Conservation (phyloP, 2,113 vertebrate species). For the Leiothrix lutea region DNA sequence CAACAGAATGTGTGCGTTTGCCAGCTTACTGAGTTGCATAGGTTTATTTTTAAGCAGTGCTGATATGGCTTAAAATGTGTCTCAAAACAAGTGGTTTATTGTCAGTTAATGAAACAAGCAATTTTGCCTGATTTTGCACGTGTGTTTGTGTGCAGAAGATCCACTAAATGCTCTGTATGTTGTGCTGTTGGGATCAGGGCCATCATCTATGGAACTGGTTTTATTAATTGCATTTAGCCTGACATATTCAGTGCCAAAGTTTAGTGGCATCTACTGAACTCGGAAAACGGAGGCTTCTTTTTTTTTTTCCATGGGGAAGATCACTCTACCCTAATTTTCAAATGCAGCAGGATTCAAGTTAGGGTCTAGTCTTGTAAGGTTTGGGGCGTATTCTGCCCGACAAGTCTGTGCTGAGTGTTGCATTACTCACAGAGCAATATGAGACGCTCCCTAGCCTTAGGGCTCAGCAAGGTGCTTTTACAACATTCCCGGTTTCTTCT, state of each 20-base stretch:
- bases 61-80: not conserved
- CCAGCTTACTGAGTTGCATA: not conserved
- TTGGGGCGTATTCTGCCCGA: slow-evolving; percentile 54
- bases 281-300: not conserved
- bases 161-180: not conserved
- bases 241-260: not conserved
- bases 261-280: not conserved
- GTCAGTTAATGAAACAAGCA: not conserved
- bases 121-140: not conserved
- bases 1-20: not conserved
- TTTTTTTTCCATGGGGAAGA: not conserved
- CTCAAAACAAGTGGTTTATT: not conserved
- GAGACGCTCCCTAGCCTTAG: slow-evolving; percentile 57
- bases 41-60: not conserved
- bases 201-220: not conserved
- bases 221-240: not conserved
- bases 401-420: slow-evolving; percentile 46
- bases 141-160: not conserved
- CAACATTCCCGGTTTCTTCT: slow-evolving; percentile 55
- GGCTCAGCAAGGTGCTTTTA: slow-evolving; percentile 60
- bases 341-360: not conserved
- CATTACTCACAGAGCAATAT: slow-evolving; percentile 48
- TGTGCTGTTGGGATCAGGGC: not conserved
- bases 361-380: slow-evolving; percentile 24
- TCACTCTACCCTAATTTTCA: not conserved